Conservation (phyloP, 2,113 vertebrate species). For the Campylomormyrus tamandua region DNA sequence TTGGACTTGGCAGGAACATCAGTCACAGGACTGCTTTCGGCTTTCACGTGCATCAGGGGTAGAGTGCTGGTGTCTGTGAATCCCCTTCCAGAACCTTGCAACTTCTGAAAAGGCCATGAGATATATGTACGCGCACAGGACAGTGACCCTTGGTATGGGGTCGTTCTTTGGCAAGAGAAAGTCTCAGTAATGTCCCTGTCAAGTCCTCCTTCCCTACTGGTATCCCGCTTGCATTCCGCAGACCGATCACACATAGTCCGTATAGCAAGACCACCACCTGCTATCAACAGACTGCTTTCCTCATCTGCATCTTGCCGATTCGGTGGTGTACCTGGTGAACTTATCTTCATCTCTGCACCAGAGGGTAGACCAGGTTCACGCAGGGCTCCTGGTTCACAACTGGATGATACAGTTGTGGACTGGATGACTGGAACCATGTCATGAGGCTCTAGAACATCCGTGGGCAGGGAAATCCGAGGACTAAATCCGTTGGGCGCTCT, state of each 20-base stretch:
- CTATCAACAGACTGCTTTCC: neutral
- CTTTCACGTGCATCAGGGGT: neutral
- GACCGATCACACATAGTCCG: neutral
- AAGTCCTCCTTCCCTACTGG: neutral
- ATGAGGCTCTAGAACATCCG: neutral
- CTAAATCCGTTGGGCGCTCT: neutral
- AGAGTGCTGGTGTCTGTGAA: neutral
- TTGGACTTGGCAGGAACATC: neutral
- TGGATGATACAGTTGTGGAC: neutral
- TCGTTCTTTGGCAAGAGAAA: constrained; percentile 13
- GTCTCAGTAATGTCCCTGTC: neutral
- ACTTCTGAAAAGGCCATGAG: constrained; percentile 13
- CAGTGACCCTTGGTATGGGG: neutral
- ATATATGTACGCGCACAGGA: constrained; percentile 16
- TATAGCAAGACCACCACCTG: neutral
- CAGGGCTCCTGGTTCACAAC: neutral
- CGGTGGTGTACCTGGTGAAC: neutral
- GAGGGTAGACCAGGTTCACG: neutral
- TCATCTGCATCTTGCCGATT: neutral
- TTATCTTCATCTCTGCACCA: neutral
- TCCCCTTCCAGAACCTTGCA: neutral
- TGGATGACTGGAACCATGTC: neutral
- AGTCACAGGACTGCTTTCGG: neutral
- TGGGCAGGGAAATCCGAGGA: neutral
- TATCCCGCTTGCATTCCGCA: neutral